Conservation (phyloP, 2,797 vertebrate species). For the Syndactyla subalaris region DNA sequence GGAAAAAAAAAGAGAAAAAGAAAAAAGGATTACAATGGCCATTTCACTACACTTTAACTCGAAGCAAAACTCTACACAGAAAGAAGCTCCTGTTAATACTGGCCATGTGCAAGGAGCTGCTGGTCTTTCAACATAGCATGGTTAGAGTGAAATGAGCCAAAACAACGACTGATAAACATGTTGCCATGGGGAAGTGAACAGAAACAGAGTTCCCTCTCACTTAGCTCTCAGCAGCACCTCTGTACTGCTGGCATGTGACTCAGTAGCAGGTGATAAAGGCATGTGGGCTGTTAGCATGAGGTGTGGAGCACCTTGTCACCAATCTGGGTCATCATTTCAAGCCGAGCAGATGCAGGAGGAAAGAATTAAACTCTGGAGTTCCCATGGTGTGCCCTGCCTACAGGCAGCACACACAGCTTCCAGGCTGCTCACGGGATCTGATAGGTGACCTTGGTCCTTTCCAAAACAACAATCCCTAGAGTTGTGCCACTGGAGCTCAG, state of each 20-base stretch:
- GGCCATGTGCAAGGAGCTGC: background rate
- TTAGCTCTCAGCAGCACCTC: background rate
- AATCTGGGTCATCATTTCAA: accelerated
- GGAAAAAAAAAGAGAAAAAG: background rate
- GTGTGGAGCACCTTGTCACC: no score
- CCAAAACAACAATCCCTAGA: background rate
- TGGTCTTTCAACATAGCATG: background rate
- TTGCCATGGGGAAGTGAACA: background rate
- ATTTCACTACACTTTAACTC: background rate
- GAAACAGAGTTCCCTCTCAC: background rate
- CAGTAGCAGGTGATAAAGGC: background rate
- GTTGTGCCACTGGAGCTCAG: background rate
- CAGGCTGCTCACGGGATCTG: background rate
- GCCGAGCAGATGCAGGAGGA: accelerated
- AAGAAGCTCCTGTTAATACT: background rate
- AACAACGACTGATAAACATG: background rate
- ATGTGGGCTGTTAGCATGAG: background rate
- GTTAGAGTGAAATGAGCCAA: background rate
- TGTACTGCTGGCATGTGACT: background rate
- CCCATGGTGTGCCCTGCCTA: background rate
- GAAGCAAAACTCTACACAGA: background rate
- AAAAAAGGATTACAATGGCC: background rate
- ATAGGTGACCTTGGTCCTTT: background rate
- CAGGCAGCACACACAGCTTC: background rate
- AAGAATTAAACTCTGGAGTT: background rate